Evolutionary conservation across 2,797 vertebrate species (phyloP), one percentile per base, ranked within the genome.

Genomic region (Pseudochirops cupreus): DNA sequence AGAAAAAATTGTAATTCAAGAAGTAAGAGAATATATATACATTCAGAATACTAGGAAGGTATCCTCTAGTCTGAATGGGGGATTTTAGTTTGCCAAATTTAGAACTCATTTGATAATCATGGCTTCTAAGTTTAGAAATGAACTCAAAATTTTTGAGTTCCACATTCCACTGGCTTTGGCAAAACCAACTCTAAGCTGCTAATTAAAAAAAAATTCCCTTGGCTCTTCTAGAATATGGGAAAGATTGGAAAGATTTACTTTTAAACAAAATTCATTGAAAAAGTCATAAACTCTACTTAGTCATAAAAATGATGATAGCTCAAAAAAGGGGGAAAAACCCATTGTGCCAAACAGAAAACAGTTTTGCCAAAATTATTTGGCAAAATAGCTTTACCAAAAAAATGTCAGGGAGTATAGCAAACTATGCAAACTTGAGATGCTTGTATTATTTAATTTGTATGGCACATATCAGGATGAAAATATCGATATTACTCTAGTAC

Each of bases 81-180:
- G 94, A 96, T 96, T 92, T 92, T 94, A 97, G 96, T 96, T 97
- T 96, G 96, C 95, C 96, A 95, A 96, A 97, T 97, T 98, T 98
- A 98, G 97, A 98, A 97, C 96, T 94, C 96, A 97, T 95, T 98
- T 97, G 97, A 97, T 97, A 98, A 98, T 98, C 96, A 97, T 54
- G 62, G 95, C 96, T 97, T 98, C 97, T 97, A 98, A 97, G 97
- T 98, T 98, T 98, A 98, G 98, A 97, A 97, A 92, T 98, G 94
- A 97, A 97, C 97, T 97, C 95, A 97, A 97, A 98, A 97, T 95
- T 97, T 46, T 97, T 93, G 91, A 96, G 96, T 96, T 97, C 90
- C 95, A 93, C 95, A 95, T 96, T 97, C 96, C 96, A 95, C 96
- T 97, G 97, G 97, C 94, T 96, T 94, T 95, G 93, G 91, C 94